A percentile compares a stretch with the other conserved stretches of the same genome.
Conservation (phyloP, 92 coral and sea anemone species). For the Metridium senile region DNA sequence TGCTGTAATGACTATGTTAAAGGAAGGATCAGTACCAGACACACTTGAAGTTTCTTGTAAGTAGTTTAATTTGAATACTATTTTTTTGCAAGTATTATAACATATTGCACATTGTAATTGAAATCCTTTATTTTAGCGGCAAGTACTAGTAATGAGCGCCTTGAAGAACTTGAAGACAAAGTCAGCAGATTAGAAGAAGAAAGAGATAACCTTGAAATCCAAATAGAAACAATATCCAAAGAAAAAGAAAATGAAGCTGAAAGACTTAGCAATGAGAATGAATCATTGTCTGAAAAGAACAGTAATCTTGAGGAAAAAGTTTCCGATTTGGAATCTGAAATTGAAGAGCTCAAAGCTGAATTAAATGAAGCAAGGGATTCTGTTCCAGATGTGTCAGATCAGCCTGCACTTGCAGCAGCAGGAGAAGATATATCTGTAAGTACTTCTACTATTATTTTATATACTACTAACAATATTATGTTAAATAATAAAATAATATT, state of each 20-base stretch:
- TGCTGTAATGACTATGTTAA: constrained; percentile 96
- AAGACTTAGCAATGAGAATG: constrained; percentile 55
- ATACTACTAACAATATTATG: too few species aligned
- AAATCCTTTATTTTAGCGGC: constrained; percentile 58
- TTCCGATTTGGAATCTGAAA: constrained; percentile 66
- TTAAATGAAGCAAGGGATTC: constrained; percentile 77
- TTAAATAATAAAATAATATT: too few species aligned
- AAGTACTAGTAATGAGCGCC: constrained; percentile 60
- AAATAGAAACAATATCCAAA: constrained; percentile 68
- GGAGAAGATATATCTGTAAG: constrained; percentile 85
- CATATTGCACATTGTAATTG: too few species aligned
- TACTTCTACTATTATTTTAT: background rate
- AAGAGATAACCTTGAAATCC: constrained; percentile 75
- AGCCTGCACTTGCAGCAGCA: constrained; percentile 52
- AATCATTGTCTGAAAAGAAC: constrained; percentile 57
- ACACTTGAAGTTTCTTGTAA: constrained; percentile 76
- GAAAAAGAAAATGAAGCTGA: constrained; percentile 73
- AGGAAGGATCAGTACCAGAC: constrained; percentile 95
- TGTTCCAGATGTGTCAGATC: constrained; percentile 38
- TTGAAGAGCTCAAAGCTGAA: constrained; percentile 70
- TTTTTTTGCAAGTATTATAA: background rate
- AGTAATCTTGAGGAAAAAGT: constrained; percentile 54
- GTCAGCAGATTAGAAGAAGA: constrained; percentile 76
- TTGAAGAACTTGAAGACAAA: constrained; percentile 94
- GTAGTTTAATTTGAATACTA: background rate